Conservation (phyloP, 2,888 invertebrate species). For the Drosophila pegasa region DNA sequence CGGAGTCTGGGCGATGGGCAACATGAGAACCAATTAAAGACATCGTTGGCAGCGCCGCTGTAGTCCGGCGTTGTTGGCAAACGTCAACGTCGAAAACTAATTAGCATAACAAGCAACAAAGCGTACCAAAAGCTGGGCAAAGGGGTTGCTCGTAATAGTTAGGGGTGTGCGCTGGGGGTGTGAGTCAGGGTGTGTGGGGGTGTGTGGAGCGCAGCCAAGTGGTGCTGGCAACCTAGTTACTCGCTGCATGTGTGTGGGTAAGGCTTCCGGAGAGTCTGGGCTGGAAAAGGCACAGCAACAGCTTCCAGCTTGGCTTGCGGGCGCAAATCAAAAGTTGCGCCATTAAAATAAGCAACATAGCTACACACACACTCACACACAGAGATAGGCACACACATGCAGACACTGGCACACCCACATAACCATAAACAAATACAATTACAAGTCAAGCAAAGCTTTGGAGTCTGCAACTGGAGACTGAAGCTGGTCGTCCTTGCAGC, state of each 20-base stretch:
- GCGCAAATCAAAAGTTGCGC: conserved; percentile 73
- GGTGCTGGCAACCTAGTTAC: conserved; percentile 44
- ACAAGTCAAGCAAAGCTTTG: conserved; percentile 56
- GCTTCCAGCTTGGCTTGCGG: conserved; percentile 16
- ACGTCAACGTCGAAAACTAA: conserved; percentile 82
- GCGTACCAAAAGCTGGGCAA: conserved; percentile 43
- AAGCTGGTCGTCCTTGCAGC: conserved; percentile 41
- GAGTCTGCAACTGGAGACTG: conserved; percentile 19
- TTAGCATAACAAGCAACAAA: conserved; percentile 82
- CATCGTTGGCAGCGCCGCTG: conserved; percentile 66
- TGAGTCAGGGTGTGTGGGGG: conserved; percentile 3
- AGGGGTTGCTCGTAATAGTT: conserved; percentile 7
- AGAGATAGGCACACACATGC: conserved; percentile 14
- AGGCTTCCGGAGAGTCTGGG: conserved; percentile 44
- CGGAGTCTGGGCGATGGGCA: conserved; percentile 56
- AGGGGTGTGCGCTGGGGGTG: conserved; percentile 2
- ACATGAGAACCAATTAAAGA: conserved; percentile 84
- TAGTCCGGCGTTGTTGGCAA: conserved; percentile 72
- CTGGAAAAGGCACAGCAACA: conserved; percentile 3
- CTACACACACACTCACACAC: not conserved
- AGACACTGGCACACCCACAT: conserved; percentile 34
- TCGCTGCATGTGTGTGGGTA: conserved; percentile 16
- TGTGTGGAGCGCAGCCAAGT: conserved; percentile 24
- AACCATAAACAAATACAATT: conserved; percentile 78
- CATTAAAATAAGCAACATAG: conserved; percentile 57